Conservation (phyloP, 2,888 invertebrate species). For the Orthosia gracilis region DNA sequence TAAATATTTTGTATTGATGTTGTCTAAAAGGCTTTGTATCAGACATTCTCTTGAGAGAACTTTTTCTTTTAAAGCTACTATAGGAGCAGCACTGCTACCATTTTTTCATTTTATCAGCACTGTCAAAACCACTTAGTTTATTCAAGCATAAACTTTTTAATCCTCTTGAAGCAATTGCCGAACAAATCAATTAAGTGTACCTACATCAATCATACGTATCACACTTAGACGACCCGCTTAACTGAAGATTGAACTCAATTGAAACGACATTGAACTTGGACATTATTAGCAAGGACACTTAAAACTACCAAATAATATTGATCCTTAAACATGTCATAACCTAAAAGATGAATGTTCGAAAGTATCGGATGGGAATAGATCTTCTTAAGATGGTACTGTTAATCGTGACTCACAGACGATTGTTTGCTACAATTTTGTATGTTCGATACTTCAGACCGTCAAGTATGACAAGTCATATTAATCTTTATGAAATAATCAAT, state of each 20-base stretch:
- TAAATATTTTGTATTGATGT: background rate
- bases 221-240: conserved; percentile 58
- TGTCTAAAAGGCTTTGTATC: background rate
- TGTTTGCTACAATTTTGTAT: conserved; percentile 82
- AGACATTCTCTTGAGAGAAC: too few species aligned
- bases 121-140: conserved; percentile 28
- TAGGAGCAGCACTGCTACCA: background rate
- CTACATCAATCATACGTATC: conserved; percentile 61
- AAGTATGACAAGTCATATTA: conserved; percentile 88
- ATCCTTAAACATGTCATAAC: conserved; percentile 51
- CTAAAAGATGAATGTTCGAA: conserved; percentile 38
- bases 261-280: conserved; percentile 80
- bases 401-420: conserved; percentile 79
- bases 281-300: conserved; percentile 76
- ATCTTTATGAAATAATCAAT: conserved; percentile 90
- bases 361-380: conserved; percentile 54
- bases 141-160: conserved; percentile 30
- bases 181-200: conserved; percentile 54
- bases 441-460: conserved; percentile 79
- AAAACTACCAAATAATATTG: conserved; percentile 65
- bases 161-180: conserved; percentile 42
- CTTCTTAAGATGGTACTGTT: conserved; percentile 68
- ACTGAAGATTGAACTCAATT: conserved; percentile 74
- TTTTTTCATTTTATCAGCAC: background rate
- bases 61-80: background rate